These are phyloP conservation scores for Zosterops borbonicus DNA, from an alignment of 2,113 vertebrate species.

Conservation along the genomic window DNA sequence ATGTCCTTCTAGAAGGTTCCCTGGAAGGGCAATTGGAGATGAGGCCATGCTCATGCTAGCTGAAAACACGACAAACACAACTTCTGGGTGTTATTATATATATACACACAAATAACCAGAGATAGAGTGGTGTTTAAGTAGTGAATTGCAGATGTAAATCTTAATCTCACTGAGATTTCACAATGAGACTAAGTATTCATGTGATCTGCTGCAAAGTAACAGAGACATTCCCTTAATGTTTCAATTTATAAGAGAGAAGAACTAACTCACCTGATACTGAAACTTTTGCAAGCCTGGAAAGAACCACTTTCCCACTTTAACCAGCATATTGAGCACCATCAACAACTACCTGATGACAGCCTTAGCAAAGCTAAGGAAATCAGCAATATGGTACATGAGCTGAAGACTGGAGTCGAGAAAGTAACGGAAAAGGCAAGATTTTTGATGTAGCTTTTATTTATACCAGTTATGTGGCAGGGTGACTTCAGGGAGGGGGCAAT, in stretches of 20 bases:
- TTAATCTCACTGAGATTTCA: background rate
- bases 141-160: background rate
- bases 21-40: background rate
- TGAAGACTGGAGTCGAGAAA: slow-evolving; percentile 79
- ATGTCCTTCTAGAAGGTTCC: background rate
- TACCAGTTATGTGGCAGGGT: background rate
- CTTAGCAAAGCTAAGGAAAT: slow-evolving; percentile 81
- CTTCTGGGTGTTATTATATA: background rate
- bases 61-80: background rate
- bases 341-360: slow-evolving; percentile 73
- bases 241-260: slow-evolving; percentile 73
- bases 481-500: rapidly evolving
- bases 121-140: background rate
- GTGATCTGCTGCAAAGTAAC: background rate
- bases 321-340: slow-evolving; percentile 70
- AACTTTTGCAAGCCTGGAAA: slow-evolving; percentile 80
- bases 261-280: slow-evolving; percentile 78
- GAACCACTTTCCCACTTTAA: slow-evolving; percentile 81
- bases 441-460: background rate
- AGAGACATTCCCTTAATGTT: background rate
- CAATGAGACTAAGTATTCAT: background rate
- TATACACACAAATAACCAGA: background rate
- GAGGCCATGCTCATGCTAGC: rapidly evolving
- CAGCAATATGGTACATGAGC: slow-evolving; percentile 80
- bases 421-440: slow-evolving; percentile 78